Base-by-base conservation (phyloP, 2,797 vertebrate genomes). In the Decapterus maruadsi region DNA sequence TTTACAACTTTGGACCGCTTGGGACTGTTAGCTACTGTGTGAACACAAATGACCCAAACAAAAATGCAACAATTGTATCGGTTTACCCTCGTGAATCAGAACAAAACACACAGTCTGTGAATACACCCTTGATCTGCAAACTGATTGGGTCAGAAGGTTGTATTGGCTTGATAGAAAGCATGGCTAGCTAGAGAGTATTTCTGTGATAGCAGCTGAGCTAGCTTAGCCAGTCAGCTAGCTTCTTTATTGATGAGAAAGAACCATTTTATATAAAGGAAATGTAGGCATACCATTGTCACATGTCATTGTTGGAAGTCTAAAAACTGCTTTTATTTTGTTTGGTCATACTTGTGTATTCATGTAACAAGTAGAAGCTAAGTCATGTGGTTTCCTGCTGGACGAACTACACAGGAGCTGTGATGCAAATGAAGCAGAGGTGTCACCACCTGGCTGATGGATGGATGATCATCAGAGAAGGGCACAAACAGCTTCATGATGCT, bases 341-440 rank as follows among this genome's bases (percentile, higher is more conserved):
- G 19, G 19, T n/a, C 8, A n/a, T 4, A 1, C 2, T 42, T 0
- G 9, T 20, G 31, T 40, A 8, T 56, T 19, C 38, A 16, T 62
- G 8, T 11, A 12, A 6, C n/a, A n/a, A 26, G 2, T 9, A 4
- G n/a, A 72, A 19, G 29, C 10, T 38, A 38, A 7, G 50, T 45
- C 50, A n/a, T 46, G 10, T 48, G 4, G 57, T 26, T 7, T 46
- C 12, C 3, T 14, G 2, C 42, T 31, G 60, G 16, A 62, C 56
- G 53, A 26, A 54, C 50, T 31, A 1, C 11, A 61, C 34, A 10
- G 26, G 26, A 40, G 53, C 59, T 11, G 42, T 36, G 46, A 83
- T 72, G 72, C 77, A 77, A 69, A 62, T 50, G 8, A 48, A 17
- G 29, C 16, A 0, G 4, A 38, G 63, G 13, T 4, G n/a, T 11